Evolutionary conservation across 30 jellyfish, hydroid and myxozoan genomes (phyloP).

Genomic region (Euphysa ruthae): DNA sequence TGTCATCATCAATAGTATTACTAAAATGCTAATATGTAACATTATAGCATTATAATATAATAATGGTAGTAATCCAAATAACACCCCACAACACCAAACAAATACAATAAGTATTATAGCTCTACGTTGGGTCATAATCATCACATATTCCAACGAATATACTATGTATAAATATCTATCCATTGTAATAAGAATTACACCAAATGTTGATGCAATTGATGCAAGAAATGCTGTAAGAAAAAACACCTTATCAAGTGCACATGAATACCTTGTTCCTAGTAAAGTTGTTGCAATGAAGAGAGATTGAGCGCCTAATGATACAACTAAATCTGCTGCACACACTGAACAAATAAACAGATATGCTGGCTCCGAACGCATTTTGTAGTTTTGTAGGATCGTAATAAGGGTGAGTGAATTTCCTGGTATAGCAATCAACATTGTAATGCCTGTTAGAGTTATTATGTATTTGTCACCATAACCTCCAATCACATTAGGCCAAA

Average conservation of each 20-base stretch:
- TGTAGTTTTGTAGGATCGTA: conserved; percentile 29
- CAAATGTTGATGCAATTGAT: conserved; percentile 19
- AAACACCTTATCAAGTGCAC: conserved; percentile 31
- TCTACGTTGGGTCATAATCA: conserved; percentile 25
- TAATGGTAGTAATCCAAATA: conserved; percentile 13
- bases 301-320: conserved; percentile 65
- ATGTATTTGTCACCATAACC: conserved; percentile 8
- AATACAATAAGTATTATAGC: conserved; percentile 3
- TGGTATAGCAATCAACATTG: conserved; percentile 26
- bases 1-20: neutral
- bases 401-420: conserved; percentile 24
- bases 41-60: conserved; percentile 2
- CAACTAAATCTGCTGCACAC: conserved; percentile 55
- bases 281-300: conserved; percentile 37
- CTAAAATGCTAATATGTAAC: conserved; percentile 5
- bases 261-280: conserved; percentile 21
- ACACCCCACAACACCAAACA: conserved; percentile 6
- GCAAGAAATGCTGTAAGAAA: conserved; percentile 19
- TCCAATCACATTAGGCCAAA: conserved; percentile 27
- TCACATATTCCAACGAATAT: conserved; percentile 10
- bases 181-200: conserved; percentile 9
- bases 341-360: conserved; percentile 60
- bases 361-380: conserved; percentile 61
- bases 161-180: conserved; percentile 28
- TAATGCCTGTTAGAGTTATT: neutral